Base-by-base conservation (phyloP, 1,140 invertebrate species). In the Tribolium madens region DNA sequence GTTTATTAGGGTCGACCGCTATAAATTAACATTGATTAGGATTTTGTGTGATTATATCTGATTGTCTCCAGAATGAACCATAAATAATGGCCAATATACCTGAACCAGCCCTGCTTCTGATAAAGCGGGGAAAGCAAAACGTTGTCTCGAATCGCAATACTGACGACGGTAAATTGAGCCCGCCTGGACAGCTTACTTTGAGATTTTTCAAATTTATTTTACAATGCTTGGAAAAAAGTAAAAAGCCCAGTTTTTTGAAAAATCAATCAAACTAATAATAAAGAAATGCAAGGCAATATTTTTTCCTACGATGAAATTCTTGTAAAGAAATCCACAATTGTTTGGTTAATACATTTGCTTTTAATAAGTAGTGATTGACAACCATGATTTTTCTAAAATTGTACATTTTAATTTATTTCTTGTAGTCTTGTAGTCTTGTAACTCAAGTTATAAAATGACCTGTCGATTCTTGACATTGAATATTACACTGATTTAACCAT, bases 21-120 rank as follows among this genome's bases (percentile, higher is more conserved):
- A 84, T 84, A 84, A 84, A 84, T 84, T 84, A 84, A 80, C 83
- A 84, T 84, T 84, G 83, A 84, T 84, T 84, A 84, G 83, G 83
- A 83, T 83, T 83, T 83, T 84, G 83, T 84, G 83, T 83, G 83
- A 84, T 84, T 82, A 84, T 84, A 84, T 84, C 83, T 80, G 83
- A 84, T 84, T 82, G 83, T 83, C 80, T 79, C 78, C 79, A 72
- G 77, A 81, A 81, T 78, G 78, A 80, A 70, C 73, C 68, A 83
- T 84, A 84, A 84, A 84, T 84, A 84, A 84, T 81, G 80, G 79
- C 80, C 81, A 79, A 83, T 81, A 72, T 80, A 81, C 72, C 78
- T 79, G 71, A 26, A 10, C 50, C 57, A 42, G 15, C 70, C 46
- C 50, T 64, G 76, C 50, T 64, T 74, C 53, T 60, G 76, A 78